Conservation (phyloP, 2,888 invertebrate genomes). For the Trissoscelio sp. region DNA sequence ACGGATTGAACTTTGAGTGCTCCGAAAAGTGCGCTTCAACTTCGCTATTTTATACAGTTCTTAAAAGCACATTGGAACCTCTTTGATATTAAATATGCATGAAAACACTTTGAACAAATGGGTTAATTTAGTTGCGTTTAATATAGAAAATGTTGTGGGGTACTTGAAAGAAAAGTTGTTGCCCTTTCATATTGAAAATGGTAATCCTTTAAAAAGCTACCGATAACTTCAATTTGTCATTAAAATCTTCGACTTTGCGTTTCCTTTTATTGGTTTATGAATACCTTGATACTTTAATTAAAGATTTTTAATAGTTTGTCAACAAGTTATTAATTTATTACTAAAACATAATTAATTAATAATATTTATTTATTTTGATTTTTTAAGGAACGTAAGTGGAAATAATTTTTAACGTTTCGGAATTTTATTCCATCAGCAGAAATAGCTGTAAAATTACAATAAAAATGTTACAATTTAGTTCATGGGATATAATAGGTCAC, state of each 20-base stretch:
- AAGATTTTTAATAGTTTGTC: no score
- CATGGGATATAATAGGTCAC: no score
- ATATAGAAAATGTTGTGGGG: constrained; percentile 18
- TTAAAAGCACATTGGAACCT: constrained; percentile 55
- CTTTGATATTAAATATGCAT: constrained; percentile 45
- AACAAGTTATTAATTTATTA: no score
- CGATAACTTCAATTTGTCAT: constrained; percentile 1
- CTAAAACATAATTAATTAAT: no score
- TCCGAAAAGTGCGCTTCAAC: constrained; percentile 54
- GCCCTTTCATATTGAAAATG: constrained; percentile 3
- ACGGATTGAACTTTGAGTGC: constrained; percentile 63
- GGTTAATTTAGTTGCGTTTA: constrained; percentile 41
- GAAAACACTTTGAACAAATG: constrained; percentile 54
- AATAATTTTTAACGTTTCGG: no score
- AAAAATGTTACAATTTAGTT: no score
- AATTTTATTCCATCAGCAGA: no score
- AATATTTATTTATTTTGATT: no score
- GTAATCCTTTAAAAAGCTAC: neutral
- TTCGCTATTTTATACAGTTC: constrained; percentile 49
- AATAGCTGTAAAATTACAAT: no score
- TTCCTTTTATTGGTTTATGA: neutral
- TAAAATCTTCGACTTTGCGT: neutral
- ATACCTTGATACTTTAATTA: neutral
- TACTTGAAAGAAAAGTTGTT: constrained; percentile 15
- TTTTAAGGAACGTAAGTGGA: no score